Base-by-base conservation (phyloP, 2,113 vertebrate species). In the Tinamus guttatus region DNA sequence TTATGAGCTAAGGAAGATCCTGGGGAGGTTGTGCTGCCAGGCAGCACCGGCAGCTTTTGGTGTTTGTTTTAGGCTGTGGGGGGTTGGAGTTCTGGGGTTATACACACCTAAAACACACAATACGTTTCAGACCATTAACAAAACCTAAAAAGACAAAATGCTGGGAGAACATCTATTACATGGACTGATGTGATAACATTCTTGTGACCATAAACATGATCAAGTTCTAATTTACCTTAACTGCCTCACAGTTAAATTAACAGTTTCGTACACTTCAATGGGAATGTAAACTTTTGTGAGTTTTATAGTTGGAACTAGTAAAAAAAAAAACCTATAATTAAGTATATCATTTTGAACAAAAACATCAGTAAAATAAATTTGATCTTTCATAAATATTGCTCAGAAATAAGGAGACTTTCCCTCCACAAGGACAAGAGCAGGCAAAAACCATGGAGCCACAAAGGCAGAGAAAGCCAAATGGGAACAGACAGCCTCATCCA, bases 391-490 rank as follows among this genome's bases (percentile, higher is more conserved):
- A 45, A 12, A 83, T 43, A 63, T 21, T 70, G 64, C 38, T 88
- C 32, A 58, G 22, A 90, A 93, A 54, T 8, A 3, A 25, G 16
- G 62, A 73, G 7, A 40, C 4, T 25, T 1, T 6, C 24, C 45
- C 24, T 78, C 15, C 32, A 8, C 25, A 79, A 45, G 62, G 27
- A 70, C 36, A 81, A 51, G 12, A 63, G 47, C 8, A 28, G 41
- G 38, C 28, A 83, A 93, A 75, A 93, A 95, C 70, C 18, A 32
- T 51, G 91, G 83, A 91, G 8, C 24, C 27, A 88, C 49, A 10
- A 49, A 49, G 76, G 25, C 27, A 81, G 76, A 74, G 52, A 85
- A 85, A 81, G 64, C 51, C 84, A 95, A 92, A 93, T 63, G 83
- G 85, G 77, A 94, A 68, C 3, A 38, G 87, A 71, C 77, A 92